Percentiles rank a stretch among this genome's conserved stretches.
Evolutionary conservation across 1,140 invertebrate species (phyloP).

Genomic region (Procambarus clarkii): DNA sequence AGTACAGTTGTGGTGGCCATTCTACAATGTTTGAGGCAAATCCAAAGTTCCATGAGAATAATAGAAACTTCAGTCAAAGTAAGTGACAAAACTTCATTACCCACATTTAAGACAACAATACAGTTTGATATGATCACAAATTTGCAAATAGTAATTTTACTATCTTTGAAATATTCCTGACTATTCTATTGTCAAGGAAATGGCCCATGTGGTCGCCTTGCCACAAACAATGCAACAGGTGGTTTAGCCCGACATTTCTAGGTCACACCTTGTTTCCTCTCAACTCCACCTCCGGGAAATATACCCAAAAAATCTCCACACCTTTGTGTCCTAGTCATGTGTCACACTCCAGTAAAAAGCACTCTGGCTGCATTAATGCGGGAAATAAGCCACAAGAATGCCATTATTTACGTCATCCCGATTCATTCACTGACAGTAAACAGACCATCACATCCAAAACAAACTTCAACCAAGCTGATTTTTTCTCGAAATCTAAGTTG

Average conservation of each 20-base stretch:
- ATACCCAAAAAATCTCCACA: background rate
- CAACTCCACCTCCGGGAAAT: background rate
- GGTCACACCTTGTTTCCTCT: conserved; percentile 18
- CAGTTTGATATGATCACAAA: background rate
- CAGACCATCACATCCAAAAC: conserved; percentile 50
- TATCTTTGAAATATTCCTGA: background rate
- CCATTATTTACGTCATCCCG: conserved; percentile 33
- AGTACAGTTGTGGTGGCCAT: no score
- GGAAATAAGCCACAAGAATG: no score
- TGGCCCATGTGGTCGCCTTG: background rate
- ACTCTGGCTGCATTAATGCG: background rate
- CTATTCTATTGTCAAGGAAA: background rate
- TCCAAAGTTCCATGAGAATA: no score
- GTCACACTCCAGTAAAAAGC: background rate
- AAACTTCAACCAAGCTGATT: conserved; percentile 11
- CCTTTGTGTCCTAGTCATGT: background rate
- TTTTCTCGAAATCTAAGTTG: background rate
- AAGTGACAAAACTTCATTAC: background rate
- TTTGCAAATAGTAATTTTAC: background rate
- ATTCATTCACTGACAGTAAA: conserved; percentile 53
- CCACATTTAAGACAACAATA: background rate
- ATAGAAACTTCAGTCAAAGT: no score
- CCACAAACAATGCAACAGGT: conserved; percentile 31
- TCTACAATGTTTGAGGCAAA: no score
- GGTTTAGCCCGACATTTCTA: conserved; percentile 10